Evolutionary conservation across 64 coral and sea anemone species (phyloP).

Genomic region (Montipora cactus): DNA sequence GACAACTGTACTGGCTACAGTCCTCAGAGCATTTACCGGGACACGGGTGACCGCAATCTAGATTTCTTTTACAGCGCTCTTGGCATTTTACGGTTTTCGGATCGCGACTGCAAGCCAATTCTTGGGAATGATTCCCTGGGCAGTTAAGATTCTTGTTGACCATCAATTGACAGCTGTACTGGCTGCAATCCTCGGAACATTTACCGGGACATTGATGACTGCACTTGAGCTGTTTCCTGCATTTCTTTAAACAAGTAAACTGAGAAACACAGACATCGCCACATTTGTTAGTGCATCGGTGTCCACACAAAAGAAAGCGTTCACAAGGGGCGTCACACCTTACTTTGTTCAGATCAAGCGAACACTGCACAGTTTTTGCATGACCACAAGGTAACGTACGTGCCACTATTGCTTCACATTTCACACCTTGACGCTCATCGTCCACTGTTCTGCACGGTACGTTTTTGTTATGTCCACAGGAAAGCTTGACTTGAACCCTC

Average conservation of each 20-base stretch:
- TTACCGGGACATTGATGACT: conserved; percentile 42
- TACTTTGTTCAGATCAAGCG: background rate
- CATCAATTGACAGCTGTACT: background rate
- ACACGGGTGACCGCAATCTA: conserved; percentile 49
- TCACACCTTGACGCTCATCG: background rate
- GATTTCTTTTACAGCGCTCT: conserved; percentile 16
- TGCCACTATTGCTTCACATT: background rate
- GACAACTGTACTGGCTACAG: background rate
- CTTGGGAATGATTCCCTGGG: conserved; percentile 35
- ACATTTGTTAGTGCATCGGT: conserved; percentile 45
- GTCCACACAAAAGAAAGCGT: conserved; percentile 36
- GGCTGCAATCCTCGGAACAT: conserved; percentile 1
- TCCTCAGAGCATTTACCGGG: conserved; percentile 33
- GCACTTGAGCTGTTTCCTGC: background rate
- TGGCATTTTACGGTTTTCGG: background rate
- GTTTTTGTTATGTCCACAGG: conserved; percentile 45
- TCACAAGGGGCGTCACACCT: conserved; percentile 25
- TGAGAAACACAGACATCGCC: conserved; percentile 13
- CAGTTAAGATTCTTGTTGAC: background rate
- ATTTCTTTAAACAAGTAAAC: background rate
- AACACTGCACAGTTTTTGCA: conserved; percentile 40
- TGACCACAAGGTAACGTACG: conserved; percentile 42
- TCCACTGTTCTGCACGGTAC: background rate
- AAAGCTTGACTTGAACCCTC: conserved; percentile 43
- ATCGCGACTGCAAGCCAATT: conserved; percentile 7